Base-by-base conservation (phyloP, 2,888 invertebrate species). In the Aspidiotus rigidus region DNA sequence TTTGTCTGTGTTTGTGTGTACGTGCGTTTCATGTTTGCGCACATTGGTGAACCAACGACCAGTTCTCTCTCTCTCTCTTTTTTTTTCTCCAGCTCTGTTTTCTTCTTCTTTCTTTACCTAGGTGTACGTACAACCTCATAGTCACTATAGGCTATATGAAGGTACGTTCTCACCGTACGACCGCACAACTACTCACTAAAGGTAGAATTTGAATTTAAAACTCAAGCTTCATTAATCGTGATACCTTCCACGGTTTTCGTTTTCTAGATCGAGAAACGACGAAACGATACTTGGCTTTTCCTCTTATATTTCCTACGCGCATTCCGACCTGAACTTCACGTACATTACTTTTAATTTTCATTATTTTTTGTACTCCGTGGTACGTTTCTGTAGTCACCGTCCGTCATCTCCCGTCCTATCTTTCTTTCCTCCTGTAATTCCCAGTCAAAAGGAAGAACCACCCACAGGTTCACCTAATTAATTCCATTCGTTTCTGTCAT, bases 401-500 rank as follows among this genome's bases (percentile, higher is more conserved):
- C 11, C 49, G n/a, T n/a, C 49, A n/a, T 13, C 49, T 49, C 2
- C 49, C 49, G 49, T 49, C 49, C n/a, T 49, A 13, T n/a, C n/a
- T 11, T 6, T 49, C n/a, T 49, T 49, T n/a, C n/a, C 11, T 49
- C n/a, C 49, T n/a, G 49, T n/a, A n/a, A n/a, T 49, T 49, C 49
- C n/a, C 28, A 28, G 49, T 49, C n/a, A n/a, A n/a, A 49, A 49
- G n/a, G n/a, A 49, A 49, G 39, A 59, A 59, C 59, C 59, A 59
- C 59, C 16, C 59, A 59, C 16, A 16, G 59, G 9, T 59, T 59
- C 59, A 28, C 59, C 59, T 59, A 59, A 59, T 59, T 59, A 59
- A 39, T 59, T 59, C 7, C 28, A 9, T 59, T 3, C 59, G 56
- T 16, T 15, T 13, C n/a, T 56, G 56, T 49, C 49, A 49, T n/a